Conservation (phyloP, 2,113 vertebrate genomes). For the Theristicus caerulescens region DNA sequence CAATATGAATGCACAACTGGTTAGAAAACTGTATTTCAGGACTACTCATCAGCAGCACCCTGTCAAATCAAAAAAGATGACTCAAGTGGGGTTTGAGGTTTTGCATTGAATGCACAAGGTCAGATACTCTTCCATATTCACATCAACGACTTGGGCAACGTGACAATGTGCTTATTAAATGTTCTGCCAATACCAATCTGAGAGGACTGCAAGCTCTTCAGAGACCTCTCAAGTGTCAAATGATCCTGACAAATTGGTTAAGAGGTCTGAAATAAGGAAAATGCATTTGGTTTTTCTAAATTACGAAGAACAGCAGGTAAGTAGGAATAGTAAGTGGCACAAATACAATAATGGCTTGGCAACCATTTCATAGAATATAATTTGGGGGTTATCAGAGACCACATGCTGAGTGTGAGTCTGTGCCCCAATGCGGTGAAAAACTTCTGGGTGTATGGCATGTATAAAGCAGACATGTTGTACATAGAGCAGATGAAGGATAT, state of each 20-base stretch:
- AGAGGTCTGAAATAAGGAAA: neutral
- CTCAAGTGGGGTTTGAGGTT: neutral
- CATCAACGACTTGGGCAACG: neutral
- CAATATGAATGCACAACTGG: neutral
- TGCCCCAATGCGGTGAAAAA: neutral
- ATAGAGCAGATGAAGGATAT: neutral
- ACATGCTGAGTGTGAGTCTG: neutral
- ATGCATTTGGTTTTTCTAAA: neutral
- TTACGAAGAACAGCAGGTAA: neutral
- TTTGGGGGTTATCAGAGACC: neutral
- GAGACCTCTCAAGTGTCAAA: neutral
- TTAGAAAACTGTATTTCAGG: neutral
- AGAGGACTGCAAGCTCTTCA: neutral
- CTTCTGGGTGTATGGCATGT: neutral
- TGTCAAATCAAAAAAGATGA: neutral
- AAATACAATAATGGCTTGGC: neutral
- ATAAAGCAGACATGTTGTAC: neutral
- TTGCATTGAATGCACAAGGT: neutral
- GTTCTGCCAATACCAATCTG: neutral
- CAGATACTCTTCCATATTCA: neutral
- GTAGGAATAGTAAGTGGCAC: neutral
- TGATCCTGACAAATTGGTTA: neutral
- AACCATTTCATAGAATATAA: neutral
- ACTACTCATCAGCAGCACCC: neutral
- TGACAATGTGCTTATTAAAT: fast-evolving